phyloP scores from a whole-genome alignment of 1,140 invertebrate species.

The Pogonognathellus flavescens region DNA sequence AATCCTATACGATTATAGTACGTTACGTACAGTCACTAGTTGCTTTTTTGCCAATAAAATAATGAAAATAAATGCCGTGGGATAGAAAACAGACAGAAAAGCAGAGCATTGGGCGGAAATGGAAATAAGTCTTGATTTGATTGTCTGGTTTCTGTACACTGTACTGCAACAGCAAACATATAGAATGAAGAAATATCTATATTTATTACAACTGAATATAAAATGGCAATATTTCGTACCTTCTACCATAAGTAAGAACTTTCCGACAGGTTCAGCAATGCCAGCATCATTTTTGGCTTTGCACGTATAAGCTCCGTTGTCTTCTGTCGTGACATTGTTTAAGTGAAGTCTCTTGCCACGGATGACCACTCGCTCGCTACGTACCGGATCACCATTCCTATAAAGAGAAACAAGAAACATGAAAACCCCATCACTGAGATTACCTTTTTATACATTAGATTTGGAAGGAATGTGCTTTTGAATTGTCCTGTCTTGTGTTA shows the following conservation, averaged over 20 bases:
- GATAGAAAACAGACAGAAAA: constrained; percentile 16
- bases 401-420: constrained; percentile 48
- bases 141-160: background rate
- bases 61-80: constrained; percentile 13
- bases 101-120: background rate
- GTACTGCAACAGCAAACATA: background rate
- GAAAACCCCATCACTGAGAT: constrained; percentile 55
- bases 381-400: constrained; percentile 77
- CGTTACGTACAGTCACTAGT: background rate
- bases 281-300: constrained; percentile 78
- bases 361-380: constrained; percentile 75
- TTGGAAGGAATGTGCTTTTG: background rate
- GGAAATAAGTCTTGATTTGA: constrained; percentile 24
- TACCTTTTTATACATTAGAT: constrained; percentile 16
- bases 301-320: constrained; percentile 82
- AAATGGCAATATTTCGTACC: constrained; percentile 71
- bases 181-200: background rate
- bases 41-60: constrained; percentile 40
- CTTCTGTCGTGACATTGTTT: constrained; percentile 74
- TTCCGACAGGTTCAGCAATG: constrained; percentile 72
- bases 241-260: constrained; percentile 74
- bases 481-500: background rate
- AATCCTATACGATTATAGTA: too few relatives aligned
- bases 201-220: background rate
- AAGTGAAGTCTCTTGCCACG: constrained; percentile 78